Base-by-base conservation (phyloP, 2,888 invertebrate species). In the Scaeva pyrastri region DNA sequence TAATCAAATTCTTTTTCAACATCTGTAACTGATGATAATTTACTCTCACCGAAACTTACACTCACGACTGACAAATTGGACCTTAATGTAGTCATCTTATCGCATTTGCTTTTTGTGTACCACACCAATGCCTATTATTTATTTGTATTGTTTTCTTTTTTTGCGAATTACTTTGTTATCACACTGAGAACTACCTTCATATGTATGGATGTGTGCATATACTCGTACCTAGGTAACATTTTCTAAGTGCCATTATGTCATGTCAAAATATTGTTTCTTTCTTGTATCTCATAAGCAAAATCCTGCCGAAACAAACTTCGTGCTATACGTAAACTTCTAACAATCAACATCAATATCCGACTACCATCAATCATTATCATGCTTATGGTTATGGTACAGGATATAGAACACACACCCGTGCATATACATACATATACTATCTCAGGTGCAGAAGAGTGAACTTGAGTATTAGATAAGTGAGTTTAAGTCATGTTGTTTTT, bases 321-420 rank as follows among this genome's bases (percentile, higher is more conserved):
- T 43, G n/a, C 23, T 26, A n/a, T 43, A 31, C 31, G 43, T 43
- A 43, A 23, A 43, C 62, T 62, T 43, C 62, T 62, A 23, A 43
- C 23, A 62, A 23, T 62, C 23, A 43, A 43, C 62, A 43, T 43
- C 21, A 43, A 62, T 62, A 62, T 43, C 23, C 43, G 62, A 62
- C 62, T 43, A 43, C 11, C 62, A 62, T 62, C 62, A 43, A 62
- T 62, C 62, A 62, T 62, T 43, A 62, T 62, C 19, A 60, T 41
- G 21, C n/a, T 43, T 43, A 41, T 16, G 62, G n/a, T 43, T 43
- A 41, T 16, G 62, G n/a, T 26, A 23, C 31, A 31, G 31, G 31
- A 31, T 31, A 8, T 31, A 31, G 56, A 11, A 56, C 16, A 31
- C 26, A 31, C 31, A 7, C 31, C 31, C 31, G n/a, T n/a, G n/a